Evolutionary conservation across 2,113 vertebrate species (phyloP).

Genomic region (Garra rufa): DNA sequence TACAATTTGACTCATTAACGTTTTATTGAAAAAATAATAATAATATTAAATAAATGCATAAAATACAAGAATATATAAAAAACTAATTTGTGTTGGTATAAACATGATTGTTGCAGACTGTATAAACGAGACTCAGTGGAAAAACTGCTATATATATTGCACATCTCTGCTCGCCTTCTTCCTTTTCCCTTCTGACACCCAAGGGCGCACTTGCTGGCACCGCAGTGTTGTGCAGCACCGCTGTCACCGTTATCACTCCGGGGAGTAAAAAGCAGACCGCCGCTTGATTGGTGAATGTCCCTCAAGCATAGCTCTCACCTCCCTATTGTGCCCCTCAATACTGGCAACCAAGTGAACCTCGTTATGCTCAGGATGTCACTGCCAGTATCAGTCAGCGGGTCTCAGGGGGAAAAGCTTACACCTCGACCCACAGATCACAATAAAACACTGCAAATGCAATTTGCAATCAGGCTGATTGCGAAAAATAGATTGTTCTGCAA

Average conservation of each 20-base stretch:
- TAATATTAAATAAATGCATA: not conserved
- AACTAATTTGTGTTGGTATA: not conserved
- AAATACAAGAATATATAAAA: not conserved
- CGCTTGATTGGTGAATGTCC: conserved; percentile 2
- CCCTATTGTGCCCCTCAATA: conserved; percentile 7
- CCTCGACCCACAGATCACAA: not conserved
- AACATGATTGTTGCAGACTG: not conserved
- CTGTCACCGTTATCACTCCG: not conserved
- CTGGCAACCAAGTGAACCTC: not conserved
- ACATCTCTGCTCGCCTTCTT: not conserved
- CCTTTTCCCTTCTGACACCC: not conserved
- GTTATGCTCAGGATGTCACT: not conserved
- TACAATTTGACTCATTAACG: too few species aligned
- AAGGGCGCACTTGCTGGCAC: not conserved
- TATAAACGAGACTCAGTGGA: not conserved
- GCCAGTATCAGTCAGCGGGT: not conserved
- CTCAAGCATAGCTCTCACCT: conserved; percentile 15
- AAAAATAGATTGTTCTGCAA: not conserved
- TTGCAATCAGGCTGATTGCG: not conserved
- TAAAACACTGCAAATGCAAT: not conserved
- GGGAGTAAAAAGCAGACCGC: conserved; percentile 10
- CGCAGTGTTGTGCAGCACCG: not conserved
- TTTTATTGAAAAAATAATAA: not conserved
- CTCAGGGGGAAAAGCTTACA: not conserved
- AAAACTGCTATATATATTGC: not conserved